Evolutionary conservation across 2,113 vertebrate species (phyloP).

Genomic region (Colaptes auratus): DNA sequence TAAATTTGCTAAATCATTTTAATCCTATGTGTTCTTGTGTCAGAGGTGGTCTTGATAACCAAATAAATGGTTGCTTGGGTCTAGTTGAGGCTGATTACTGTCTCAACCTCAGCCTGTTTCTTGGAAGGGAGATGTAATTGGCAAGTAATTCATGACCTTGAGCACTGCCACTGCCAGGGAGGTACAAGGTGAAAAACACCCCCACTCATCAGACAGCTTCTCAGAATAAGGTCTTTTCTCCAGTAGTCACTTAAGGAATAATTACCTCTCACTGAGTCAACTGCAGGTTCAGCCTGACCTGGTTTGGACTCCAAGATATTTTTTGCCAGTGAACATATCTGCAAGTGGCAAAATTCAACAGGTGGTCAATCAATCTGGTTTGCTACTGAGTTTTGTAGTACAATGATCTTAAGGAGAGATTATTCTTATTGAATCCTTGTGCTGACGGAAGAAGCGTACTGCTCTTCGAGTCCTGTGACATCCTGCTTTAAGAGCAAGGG

Average conservation of each 20-base stretch:
- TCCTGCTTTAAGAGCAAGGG: background rate
- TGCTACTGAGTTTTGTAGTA: background rate
- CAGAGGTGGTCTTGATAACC: background rate
- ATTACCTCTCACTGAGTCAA: background rate
- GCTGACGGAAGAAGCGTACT: background rate
- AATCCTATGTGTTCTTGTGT: background rate
- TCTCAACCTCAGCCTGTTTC: background rate
- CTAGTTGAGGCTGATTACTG: background rate
- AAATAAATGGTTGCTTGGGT: background rate
- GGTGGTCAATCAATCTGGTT: background rate
- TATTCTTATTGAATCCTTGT: background rate
- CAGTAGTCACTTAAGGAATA: background rate
- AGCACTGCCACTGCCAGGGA: background rate
- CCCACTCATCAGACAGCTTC: background rate
- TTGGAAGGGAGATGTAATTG: background rate
- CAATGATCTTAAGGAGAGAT: background rate
- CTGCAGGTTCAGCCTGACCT: background rate
- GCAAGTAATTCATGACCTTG: background rate
- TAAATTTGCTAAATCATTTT: background rate
- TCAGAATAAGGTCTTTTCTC: background rate
- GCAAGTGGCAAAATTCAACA: background rate
- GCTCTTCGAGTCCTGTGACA: background rate
- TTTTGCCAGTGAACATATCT: background rate
- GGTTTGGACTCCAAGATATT: background rate
- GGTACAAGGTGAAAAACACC: slow-evolving; percentile 7